Percentiles rank a stretch among this genome's conserved stretches.
These are phyloP conservation scores for Tachycineta bicolor DNA, from an alignment of 2,113 vertebrate genomes.

Conservation along the genomic window DNA sequence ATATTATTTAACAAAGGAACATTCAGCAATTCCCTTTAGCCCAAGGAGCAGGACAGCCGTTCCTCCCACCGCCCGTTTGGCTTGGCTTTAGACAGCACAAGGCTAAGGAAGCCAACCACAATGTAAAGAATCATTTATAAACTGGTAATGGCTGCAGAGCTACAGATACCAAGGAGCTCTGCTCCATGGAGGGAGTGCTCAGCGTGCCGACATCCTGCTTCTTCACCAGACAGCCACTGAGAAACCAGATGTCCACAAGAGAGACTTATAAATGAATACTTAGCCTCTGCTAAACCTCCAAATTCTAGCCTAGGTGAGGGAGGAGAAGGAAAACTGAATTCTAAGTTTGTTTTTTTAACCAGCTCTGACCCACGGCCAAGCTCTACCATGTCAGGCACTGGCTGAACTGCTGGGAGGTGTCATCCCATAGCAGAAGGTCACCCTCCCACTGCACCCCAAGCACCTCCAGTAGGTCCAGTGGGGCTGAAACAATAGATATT, in stretches of 20 bases:
- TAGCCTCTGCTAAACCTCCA: neutral
- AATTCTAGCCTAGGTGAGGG: neutral
- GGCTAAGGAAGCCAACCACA: neutral
- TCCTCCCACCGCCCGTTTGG: neutral
- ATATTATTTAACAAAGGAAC: neutral
- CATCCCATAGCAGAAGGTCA: neutral
- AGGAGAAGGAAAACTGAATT: neutral
- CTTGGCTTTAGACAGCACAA: neutral
- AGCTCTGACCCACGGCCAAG: neutral
- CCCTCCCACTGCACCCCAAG: neutral
- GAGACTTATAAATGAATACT: neutral
- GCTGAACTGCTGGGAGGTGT: neutral
- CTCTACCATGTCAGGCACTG: neutral
- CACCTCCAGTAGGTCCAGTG: neutral
- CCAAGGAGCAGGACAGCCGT: neutral
- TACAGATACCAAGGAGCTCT: neutral
- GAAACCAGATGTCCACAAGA: neutral
- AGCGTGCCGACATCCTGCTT: neutral
- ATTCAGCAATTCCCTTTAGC: neutral
- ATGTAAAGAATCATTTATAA: neutral
- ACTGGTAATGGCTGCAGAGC: neutral
- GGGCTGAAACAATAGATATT: neutral
- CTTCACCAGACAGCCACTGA: neutral
- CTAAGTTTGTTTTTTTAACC: neutral
- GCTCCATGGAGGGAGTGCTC: fast-evolving